Evolutionary conservation across 2,797 vertebrate species (phyloP).

Genomic region (Echiichthys vipera): DNA sequence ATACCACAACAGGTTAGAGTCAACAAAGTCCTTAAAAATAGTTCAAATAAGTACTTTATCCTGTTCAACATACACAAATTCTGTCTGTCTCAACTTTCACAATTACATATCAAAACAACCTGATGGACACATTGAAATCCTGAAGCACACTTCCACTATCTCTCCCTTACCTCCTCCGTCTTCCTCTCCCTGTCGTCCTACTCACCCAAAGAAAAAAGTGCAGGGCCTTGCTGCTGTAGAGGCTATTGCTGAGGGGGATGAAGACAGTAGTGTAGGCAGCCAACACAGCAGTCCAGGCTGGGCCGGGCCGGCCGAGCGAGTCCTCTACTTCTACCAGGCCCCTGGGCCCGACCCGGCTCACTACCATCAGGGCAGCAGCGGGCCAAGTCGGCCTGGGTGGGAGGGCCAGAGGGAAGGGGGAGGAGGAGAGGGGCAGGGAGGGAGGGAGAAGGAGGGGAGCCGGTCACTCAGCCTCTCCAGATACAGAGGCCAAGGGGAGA

Average conservation of each 20-base stretch:
- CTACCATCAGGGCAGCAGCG: slow-evolving; percentile 73
- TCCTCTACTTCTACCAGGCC: slow-evolving; percentile 81
- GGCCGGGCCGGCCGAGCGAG: slow-evolving; percentile 57
- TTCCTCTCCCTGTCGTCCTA: slow-evolving; percentile 44
- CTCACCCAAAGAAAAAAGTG: slow-evolving; percentile 87
- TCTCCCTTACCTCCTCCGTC: slow-evolving; percentile 14
- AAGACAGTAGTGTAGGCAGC: slow-evolving; percentile 86
- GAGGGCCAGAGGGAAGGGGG: slow-evolving; percentile 51
- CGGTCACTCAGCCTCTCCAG: slow-evolving; percentile 56
- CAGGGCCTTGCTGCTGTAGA: slow-evolving; percentile 85
- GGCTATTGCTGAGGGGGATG: slow-evolving; percentile 85
- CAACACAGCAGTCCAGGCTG: slow-evolving; percentile 81
- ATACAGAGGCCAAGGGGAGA: slow-evolving; percentile 51
- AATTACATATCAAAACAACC: background rate
- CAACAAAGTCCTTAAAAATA: background rate
- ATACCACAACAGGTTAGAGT: background rate
- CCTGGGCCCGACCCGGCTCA: slow-evolving; percentile 78
- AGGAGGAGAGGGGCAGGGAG: slow-evolving; percentile 49
- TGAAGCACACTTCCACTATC: background rate
- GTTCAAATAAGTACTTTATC: background rate
- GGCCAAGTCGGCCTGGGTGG: slow-evolving; percentile 68
- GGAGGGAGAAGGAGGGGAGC: slow-evolving; percentile 52
- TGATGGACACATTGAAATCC: background rate
- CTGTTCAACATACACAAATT: background rate
- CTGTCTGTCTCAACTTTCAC: background rate